These are phyloP conservation scores for Chaenogobius annularis DNA, from an alignment of 2,113 vertebrate species.

Conservation along the genomic window DNA sequence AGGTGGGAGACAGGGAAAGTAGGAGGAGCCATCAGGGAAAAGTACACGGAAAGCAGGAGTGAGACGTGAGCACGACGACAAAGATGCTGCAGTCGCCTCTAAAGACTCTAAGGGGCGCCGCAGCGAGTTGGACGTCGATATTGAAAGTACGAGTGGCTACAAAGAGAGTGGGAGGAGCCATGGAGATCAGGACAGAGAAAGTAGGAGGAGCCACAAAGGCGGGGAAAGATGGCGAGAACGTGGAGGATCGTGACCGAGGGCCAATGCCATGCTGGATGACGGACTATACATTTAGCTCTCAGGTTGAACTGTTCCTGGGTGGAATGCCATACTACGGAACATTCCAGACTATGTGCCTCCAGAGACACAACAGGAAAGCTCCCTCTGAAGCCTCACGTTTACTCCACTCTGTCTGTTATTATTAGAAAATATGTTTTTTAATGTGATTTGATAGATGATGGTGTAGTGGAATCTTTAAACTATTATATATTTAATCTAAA, in stretches of 20 bases:
- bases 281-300: conserved; percentile 55
- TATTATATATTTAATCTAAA: neutral
- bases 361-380: no score
- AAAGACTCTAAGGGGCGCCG: neutral
- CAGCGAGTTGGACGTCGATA: neutral
- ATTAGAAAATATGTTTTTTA: no score
- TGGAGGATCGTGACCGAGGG: conserved; percentile 8
- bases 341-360: no score
- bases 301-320: no score
- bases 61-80: neutral
- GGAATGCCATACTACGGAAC: neutral
- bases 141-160: neutral
- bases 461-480: neutral
- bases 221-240: conserved; percentile 9
- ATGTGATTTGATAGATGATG: no score
- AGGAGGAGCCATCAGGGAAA: conserved; percentile 32
- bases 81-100: neutral
- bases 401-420: no score
- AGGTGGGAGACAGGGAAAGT: neutral
- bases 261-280: conserved; percentile 30
- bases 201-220: conserved; percentile 13
- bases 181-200: neutral
- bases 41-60: neutral
- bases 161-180: conserved; percentile 4
- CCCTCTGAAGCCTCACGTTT: no score